Evolutionary conservation across 2,797 vertebrate species (phyloP), one percentile per base, ranked within the genome.

Genomic region (Percopsis omiscomaycus): DNA sequence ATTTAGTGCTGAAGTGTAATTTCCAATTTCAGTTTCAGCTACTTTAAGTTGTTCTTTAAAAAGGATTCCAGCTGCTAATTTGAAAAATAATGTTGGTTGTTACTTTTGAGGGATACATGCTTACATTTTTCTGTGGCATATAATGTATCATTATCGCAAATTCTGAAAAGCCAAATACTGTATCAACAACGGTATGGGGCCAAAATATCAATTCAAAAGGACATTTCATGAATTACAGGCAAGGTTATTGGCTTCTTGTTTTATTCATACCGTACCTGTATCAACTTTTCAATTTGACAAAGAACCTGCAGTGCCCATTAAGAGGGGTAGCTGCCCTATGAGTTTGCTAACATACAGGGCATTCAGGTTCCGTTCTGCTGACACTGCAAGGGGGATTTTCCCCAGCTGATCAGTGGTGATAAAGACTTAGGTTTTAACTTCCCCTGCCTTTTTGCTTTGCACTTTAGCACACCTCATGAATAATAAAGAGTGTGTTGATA

Each of bases 391-490:
- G 84, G 77, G 73, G 50, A 70, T 64, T 84, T 65, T 87, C 73
- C 69, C 61, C 5, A 57, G 12, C 5, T 54, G 64, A 64, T 68
- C 74, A 71, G 5, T 0, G 37, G 37, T 58, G 51, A 68, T 50
- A 73, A 80, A 73, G 48, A 52, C 32, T 69, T 13, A 9, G n/a
- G 28, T 10, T 71, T 75, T 81, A 61, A 71, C 72, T 50, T 71
- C 59, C 15, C 54, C 51, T 1, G 74, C 61, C 66, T 64, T 57
- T 28, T 50, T 1, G 1, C 71, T 64, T 54, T 52, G 67, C 60
- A 66, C 56, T 62, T 66, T 69, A 61, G 79, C 69, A 74, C 64
- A 58, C 44, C 71, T 85, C 80, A 83, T 91, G 62, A 64, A 90
- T 90, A 84, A 89, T 90, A 61, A 29, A 87, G 59, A 32, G 1